Evolutionary conservation across 2,113 vertebrate genomes (phyloP).

Genomic region (Pavo muticus): DNA sequence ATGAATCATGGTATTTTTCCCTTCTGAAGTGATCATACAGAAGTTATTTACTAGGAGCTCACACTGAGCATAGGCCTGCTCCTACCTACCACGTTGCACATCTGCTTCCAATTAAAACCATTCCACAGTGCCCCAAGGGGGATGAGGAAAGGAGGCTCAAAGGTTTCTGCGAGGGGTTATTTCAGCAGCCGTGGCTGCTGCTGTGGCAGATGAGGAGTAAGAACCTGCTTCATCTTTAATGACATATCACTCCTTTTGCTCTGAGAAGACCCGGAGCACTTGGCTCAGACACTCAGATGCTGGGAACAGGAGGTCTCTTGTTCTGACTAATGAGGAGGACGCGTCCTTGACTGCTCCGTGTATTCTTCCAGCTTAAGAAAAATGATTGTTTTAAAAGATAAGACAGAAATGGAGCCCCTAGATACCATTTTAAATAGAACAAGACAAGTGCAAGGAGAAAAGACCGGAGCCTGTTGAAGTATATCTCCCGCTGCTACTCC

Average conservation of each 20-base stretch:
- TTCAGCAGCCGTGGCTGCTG: not conserved
- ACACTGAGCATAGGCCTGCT: not conserved
- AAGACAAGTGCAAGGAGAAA: not conserved
- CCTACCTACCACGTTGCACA: conserved; percentile 47
- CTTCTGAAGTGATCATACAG: not conserved
- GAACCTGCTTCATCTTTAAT: not conserved
- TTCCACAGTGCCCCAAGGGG: conserved; percentile 11
- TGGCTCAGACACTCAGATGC: not conserved
- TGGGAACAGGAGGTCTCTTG: not conserved
- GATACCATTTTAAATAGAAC: not conserved
- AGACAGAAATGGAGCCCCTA: not conserved
- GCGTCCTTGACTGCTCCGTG: not conserved
- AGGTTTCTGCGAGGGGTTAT: conserved; percentile 21
- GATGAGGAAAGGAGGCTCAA: not conserved
- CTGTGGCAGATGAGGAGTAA: not conserved
- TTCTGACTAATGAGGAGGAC: not conserved
- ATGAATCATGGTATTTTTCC: not conserved
- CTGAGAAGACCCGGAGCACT: not conserved
- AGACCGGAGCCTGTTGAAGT: not conserved
- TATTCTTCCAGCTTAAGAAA: not conserved
- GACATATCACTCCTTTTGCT: not conserved
- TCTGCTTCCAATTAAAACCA: conserved; percentile 62
- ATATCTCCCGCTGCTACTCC: not conserved
- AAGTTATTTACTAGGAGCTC: conserved; percentile 24
- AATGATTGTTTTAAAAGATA: not conserved